Evolutionary conservation across 2,797 vertebrate species (phyloP).

Genomic region (Babyrousa celebensis): DNA sequence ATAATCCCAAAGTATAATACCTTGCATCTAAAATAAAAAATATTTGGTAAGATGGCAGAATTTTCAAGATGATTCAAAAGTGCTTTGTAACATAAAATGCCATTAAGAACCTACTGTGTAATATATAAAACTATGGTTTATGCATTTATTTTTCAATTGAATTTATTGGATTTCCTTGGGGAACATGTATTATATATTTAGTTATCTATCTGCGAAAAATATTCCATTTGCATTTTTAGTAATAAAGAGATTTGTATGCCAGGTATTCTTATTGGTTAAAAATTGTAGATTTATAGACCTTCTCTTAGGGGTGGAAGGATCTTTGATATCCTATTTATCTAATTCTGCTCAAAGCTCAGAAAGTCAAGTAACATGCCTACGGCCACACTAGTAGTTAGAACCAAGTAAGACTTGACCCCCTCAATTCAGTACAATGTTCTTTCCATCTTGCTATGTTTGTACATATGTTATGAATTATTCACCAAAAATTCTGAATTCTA

Average conservation of each 20-base stretch:
- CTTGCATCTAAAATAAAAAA: slow-evolving; percentile 50
- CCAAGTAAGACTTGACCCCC: slow-evolving; percentile 52
- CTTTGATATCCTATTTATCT: slow-evolving; percentile 30
- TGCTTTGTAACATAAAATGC: slow-evolving; percentile 74
- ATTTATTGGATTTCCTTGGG: slow-evolving; percentile 61
- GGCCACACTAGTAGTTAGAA: slow-evolving; percentile 6
- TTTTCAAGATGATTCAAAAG: slow-evolving; percentile 21
- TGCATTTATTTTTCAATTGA: slow-evolving; percentile 57
- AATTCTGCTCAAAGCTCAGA: slow-evolving; percentile 48
- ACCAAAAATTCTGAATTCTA: slow-evolving; percentile 66
- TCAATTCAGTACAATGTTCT: slow-evolving; percentile 19
- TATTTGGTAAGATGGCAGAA: slow-evolving; percentile 40
- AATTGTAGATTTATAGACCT: slow-evolving; percentile 7
- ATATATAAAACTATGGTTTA: slow-evolving; percentile 38
- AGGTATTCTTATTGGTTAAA: slow-evolving; percentile 66
- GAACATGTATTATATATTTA: slow-evolving; percentile 63
- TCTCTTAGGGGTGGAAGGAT: neutral
- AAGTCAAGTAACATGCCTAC: slow-evolving; percentile 12
- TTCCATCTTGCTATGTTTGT: slow-evolving; percentile 43
- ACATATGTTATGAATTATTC: slow-evolving; percentile 81
- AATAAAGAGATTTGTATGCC: slow-evolving; percentile 64
- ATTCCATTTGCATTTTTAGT: slow-evolving; percentile 48
- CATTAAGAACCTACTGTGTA: slow-evolving; percentile 19
- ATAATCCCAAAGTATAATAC: slow-evolving; percentile 48
- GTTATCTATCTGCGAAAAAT: slow-evolving; percentile 59